A percentile compares a stretch with the other conserved stretches of the same genome.
These are phyloP conservation scores for Sturnira hondurensis DNA, from an alignment of 2,113 vertebrate genomes.

Conservation along the genomic window DNA sequence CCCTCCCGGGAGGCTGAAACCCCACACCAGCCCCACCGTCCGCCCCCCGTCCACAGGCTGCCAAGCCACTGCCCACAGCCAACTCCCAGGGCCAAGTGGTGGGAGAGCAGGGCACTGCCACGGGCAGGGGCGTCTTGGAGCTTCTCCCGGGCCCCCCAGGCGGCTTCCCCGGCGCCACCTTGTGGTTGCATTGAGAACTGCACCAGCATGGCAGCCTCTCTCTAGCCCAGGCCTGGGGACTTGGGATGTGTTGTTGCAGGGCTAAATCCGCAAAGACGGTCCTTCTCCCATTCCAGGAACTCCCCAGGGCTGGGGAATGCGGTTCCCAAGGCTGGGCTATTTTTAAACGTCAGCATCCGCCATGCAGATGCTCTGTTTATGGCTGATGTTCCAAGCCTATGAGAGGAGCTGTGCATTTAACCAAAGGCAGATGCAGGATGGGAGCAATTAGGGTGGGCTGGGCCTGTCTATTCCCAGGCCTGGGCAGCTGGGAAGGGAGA, in stretches of 20 bases:
- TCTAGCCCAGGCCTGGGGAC: not conserved
- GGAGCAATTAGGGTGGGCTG: slow-evolving; percentile 36
- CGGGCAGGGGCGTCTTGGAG: not conserved
- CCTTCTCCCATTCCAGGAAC: slow-evolving; percentile 60
- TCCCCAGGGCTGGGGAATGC: slow-evolving; percentile 54
- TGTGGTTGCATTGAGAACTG: slow-evolving; percentile 58
- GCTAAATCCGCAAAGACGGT: not conserved
- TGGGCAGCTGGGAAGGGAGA: not conserved
- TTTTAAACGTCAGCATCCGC: slow-evolving; percentile 64
- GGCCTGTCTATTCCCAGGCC: slow-evolving; percentile 47
- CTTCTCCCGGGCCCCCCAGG: slow-evolving; percentile 33
- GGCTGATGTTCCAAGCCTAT: slow-evolving; percentile 33
- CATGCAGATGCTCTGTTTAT: slow-evolving; percentile 65
- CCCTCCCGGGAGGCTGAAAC: slow-evolving; percentile 78
- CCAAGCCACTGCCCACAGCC: slow-evolving; percentile 72
- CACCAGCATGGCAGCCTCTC: slow-evolving; percentile 38
- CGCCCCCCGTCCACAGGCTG: slow-evolving; percentile 53
- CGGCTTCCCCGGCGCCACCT: slow-evolving; percentile 62
- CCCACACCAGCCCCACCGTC: slow-evolving; percentile 54
- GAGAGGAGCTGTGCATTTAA: slow-evolving; percentile 53
- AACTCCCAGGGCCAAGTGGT: slow-evolving; percentile 39
- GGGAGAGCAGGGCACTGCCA: not conserved
- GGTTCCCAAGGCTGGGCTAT: slow-evolving; percentile 68
- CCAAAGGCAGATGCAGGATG: slow-evolving; percentile 61
- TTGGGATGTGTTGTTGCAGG: not conserved